Evolutionary conservation across 2,113 vertebrate genomes (phyloP).

Genomic region (Vidua macroura): DNA sequence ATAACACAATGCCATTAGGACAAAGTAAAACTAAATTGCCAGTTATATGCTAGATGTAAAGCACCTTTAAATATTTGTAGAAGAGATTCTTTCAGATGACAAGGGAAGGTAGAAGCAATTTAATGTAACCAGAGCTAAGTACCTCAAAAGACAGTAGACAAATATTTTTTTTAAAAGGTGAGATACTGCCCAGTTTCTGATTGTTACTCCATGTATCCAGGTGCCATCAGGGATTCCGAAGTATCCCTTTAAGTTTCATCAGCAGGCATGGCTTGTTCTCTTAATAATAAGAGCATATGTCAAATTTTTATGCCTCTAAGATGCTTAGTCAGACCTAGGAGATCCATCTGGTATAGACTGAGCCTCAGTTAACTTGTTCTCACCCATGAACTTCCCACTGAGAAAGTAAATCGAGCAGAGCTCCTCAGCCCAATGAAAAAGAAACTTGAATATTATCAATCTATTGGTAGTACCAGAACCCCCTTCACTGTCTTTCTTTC

Average conservation of each 20-base stretch:
- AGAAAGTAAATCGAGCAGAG: slow-evolving; percentile 33
- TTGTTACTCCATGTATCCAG: not conserved
- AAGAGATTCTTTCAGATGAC: not conserved
- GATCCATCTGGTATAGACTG: slow-evolving; percentile 38
- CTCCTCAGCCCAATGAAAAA: slow-evolving; percentile 13
- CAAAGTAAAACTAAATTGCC: not conserved
- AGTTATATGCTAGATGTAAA: not conserved
- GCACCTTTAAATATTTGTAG: not conserved
- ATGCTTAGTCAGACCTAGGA: not conserved
- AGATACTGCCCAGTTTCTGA: not conserved
- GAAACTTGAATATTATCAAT: not conserved
- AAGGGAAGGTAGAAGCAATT: not conserved
- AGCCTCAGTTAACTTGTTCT: slow-evolving; percentile 57
- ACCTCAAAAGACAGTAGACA: not conserved
- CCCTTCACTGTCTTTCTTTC: slow-evolving; percentile 3
- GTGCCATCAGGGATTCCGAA: not conserved
- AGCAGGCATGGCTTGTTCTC: not conserved
- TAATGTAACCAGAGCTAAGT: not conserved
- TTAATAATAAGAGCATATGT: slow-evolving; percentile 42
- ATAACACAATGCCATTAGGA: not conserved
- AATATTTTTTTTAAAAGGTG: not conserved
- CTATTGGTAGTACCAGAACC: not conserved
- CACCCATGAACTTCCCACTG: slow-evolving; percentile 37
- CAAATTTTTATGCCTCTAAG: slow-evolving; percentile 19
- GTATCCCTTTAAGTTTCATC: not conserved